Percentiles rank a stretch among this genome's conserved stretches.
Conservation (phyloP, 1,140 invertebrate species). For the Drosophila kepulauana region DNA sequence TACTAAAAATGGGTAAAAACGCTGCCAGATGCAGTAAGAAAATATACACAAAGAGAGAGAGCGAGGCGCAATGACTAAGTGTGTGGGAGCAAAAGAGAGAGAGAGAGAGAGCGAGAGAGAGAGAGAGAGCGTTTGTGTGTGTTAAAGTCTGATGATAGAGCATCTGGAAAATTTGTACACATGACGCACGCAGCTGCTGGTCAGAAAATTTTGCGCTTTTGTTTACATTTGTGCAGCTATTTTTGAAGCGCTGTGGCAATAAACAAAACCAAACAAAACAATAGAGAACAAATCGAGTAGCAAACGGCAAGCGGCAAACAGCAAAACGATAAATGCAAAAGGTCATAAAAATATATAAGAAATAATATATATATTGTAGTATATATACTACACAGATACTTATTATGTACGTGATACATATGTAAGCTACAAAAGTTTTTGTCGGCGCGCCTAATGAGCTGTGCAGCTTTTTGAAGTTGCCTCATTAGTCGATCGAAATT, state of each 20-base stretch:
- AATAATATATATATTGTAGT: constrained; percentile 23
- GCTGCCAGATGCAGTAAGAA: constrained; percentile 44
- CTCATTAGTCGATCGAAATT: constrained; percentile 64
- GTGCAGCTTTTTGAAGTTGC: constrained; percentile 75
- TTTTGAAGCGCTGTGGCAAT: constrained; percentile 73
- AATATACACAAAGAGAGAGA: constrained; percentile 10
- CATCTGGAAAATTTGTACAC: constrained; percentile 78
- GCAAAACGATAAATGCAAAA: constrained; percentile 40
- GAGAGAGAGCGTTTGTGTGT: background rate
- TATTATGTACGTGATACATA: background rate
- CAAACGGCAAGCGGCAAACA: constrained; percentile 14
- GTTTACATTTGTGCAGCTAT: constrained; percentile 81
- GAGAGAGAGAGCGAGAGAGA: background rate
- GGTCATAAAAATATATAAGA: constrained; percentile 63
- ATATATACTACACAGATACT: constrained; percentile 2
- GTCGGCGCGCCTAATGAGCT: constrained; percentile 67
- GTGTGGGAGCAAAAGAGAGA: background rate
- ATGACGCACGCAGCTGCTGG: constrained; percentile 76
- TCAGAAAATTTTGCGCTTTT: constrained; percentile 70
- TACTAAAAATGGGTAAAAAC: constrained; percentile 24
- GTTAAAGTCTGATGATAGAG: constrained; percentile 32
- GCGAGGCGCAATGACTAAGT: background rate
- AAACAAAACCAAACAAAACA: constrained; percentile 79
- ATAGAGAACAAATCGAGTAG: constrained; percentile 37
- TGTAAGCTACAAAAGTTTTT: background rate